phyloP scores from a whole-genome alignment of 2,113 vertebrate genomes.

The Dipodomys stephensi region DNA sequence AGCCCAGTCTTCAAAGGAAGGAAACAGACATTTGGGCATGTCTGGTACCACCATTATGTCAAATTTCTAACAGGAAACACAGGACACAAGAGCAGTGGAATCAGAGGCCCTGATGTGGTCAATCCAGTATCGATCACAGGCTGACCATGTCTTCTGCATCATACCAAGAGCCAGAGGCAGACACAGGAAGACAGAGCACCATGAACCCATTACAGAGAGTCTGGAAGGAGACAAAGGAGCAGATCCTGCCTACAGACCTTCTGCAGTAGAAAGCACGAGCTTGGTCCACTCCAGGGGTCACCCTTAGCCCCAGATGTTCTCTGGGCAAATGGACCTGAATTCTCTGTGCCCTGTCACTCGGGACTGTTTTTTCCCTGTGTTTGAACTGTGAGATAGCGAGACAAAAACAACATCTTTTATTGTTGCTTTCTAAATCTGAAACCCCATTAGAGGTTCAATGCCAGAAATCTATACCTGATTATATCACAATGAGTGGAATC shows the following conservation, averaged over 20 bases:
- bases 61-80: neutral
- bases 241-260: neutral
- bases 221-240: neutral
- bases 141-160: neutral
- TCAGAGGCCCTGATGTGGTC: neutral
- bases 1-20: neutral
- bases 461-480: conserved; percentile 91
- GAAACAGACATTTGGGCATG: neutral
- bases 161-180: neutral
- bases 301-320: neutral
- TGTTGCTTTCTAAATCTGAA: conserved; percentile 75
- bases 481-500: conserved; percentile 89
- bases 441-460: conserved; percentile 84
- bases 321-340: neutral
- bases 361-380: neutral
- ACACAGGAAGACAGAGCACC: neutral
- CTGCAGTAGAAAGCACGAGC: neutral
- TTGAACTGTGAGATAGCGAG: conserved; percentile 31
- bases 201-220: neutral
- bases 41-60: neutral
- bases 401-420: neutral
- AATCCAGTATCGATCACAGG: fast-evolving
- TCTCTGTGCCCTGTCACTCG: neutral
- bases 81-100: neutral
- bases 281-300: neutral